These are phyloP conservation scores for Sebastes jordani DNA, from an alignment of 2,797 vertebrate species.

Conservation along the genomic window DNA sequence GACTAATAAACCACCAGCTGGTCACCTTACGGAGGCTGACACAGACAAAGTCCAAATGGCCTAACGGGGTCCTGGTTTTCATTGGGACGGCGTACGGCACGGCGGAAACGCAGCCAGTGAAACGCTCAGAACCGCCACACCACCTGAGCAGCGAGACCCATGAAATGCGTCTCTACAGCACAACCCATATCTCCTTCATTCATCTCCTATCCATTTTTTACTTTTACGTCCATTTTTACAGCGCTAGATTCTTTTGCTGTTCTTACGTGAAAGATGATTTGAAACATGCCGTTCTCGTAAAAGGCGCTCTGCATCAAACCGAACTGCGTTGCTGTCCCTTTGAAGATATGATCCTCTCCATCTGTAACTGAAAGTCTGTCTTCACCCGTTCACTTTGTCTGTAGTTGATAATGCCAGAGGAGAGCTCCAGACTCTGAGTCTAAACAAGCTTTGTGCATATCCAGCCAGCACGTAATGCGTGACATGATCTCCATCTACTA, in stretches of 20 bases:
- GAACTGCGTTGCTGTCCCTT: constrained; percentile 70
- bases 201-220: constrained; percentile 15
- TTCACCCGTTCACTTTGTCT: constrained; percentile 68
- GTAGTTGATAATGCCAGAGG: constrained; percentile 64
- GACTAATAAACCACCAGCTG: constrained; percentile 75
- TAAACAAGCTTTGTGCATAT: constrained; percentile 62
- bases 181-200: constrained; percentile 42
- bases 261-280: constrained; percentile 63
- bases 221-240: constrained; percentile 55
- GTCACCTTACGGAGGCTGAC: constrained; percentile 38
- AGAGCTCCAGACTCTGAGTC: constrained; percentile 47
- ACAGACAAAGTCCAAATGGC: constrained; percentile 41
- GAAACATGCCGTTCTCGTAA: constrained; percentile 74
- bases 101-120: constrained; percentile 52
- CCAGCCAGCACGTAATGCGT: constrained; percentile 64
- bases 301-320: constrained; percentile 66
- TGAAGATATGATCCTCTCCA: constrained; percentile 79
- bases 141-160: constrained; percentile 38
- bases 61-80: constrained; percentile 30
- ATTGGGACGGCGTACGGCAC: constrained; percentile 22
- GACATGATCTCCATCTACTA: constrained; percentile 63
- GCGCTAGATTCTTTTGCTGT: constrained; percentile 53
- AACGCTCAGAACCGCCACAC: constrained; percentile 29
- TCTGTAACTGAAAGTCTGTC: constrained; percentile 74
- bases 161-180: constrained; percentile 42